Evolutionary conservation across 1,140 invertebrate species (phyloP).

Genomic region (Fopius arisanus): DNA sequence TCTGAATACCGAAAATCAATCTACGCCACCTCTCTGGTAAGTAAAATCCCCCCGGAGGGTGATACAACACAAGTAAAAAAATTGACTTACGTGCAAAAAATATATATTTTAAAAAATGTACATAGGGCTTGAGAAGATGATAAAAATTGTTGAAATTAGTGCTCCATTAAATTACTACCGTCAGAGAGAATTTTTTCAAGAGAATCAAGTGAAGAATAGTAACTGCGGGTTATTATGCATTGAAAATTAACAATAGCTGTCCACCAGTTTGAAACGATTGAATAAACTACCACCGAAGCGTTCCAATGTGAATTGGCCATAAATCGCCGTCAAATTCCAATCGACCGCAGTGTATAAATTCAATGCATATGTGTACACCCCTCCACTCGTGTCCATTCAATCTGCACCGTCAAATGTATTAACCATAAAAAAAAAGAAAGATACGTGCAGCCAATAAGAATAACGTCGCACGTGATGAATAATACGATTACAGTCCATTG

Average conservation of each 20-base stretch:
- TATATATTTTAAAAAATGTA: no score
- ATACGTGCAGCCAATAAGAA: constrained; percentile 15
- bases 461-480: constrained; percentile 30
- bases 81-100: no score
- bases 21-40: not conserved
- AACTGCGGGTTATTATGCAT: not conserved
- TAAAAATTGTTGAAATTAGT: no score
- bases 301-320: not conserved
- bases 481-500: constrained; percentile 47
- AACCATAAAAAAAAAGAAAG: constrained; percentile 19
- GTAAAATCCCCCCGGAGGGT: no score
- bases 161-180: no score
- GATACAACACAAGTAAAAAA: no score
- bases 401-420: not conserved
- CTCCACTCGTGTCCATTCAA: not conserved
- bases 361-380: constrained; percentile 1
- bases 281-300: not conserved
- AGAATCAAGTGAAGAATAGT: not conserved
- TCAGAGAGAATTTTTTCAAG: not conserved
- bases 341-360: constrained; percentile 2
- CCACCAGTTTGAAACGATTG: not conserved
- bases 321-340: constrained; percentile 4
- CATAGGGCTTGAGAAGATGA: no score
- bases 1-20: not conserved
- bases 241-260: not conserved